Conservation (phyloP, 2,797 vertebrate genomes). For the Micrastur ruficollis region DNA sequence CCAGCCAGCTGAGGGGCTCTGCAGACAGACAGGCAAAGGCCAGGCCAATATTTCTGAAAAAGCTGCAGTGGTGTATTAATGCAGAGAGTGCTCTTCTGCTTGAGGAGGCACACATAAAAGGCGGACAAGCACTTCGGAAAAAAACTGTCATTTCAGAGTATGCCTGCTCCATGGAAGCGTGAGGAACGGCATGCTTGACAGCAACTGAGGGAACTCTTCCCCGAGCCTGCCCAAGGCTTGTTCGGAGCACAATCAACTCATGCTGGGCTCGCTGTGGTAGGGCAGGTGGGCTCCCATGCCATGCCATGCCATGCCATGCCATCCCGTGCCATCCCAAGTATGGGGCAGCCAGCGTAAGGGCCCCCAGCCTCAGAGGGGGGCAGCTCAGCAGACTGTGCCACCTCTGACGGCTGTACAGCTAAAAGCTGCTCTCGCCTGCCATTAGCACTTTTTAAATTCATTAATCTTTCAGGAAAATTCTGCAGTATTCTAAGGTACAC, state of each 20-base stretch:
- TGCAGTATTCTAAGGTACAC: not conserved
- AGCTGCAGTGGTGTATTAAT: not conserved
- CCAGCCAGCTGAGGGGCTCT: not conserved
- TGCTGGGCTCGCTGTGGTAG: not conserved
- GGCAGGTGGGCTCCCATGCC: not conserved
- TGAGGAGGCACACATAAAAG: constrained; percentile 30
- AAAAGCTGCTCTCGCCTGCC: not conserved
- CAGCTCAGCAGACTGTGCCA: not conserved
- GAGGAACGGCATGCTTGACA: not conserved
- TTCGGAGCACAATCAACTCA: not conserved
- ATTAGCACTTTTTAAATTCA: constrained; percentile 3
- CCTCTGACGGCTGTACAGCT: accelerated
- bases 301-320: not conserved
- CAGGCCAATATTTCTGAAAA: not conserved
- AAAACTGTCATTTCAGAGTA: not conserved
- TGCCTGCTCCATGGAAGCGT: accelerated
- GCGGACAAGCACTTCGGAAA: not conserved
- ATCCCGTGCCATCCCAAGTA: too few relatives aligned
- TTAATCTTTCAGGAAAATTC: constrained; percentile 37
- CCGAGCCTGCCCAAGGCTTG: not conserved
- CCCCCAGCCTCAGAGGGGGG: not conserved
- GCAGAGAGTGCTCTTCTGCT: constrained; percentile 23
- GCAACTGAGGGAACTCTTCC: not conserved
- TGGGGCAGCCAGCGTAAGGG: too few relatives aligned
- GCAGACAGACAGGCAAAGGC: not conserved